Percentiles rank a stretch among this genome's conserved stretches.
These are phyloP conservation scores for Galagoides demidoff DNA, from an alignment of 2,797 vertebrate species.

Conservation along the genomic window DNA sequence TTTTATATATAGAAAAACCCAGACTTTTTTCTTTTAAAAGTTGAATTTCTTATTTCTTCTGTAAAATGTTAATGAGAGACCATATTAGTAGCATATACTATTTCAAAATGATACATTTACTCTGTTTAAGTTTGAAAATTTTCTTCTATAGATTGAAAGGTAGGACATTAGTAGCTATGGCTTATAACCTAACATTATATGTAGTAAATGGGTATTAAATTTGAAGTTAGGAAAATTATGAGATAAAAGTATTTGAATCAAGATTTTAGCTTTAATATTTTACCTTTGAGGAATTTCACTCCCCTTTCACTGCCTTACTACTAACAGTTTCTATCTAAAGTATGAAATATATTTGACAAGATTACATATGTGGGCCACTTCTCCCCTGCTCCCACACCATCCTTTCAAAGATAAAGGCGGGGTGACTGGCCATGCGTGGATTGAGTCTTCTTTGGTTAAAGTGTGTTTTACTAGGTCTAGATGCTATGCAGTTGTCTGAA, in stretches of 20 bases:
- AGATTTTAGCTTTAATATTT: slow-evolving; percentile 24
- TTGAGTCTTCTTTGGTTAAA: neutral
- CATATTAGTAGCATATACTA: neutral
- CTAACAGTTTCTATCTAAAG: slow-evolving; percentile 4
- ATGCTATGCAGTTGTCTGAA: neutral
- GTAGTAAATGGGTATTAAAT: slow-evolving; percentile 25
- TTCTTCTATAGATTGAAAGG: slow-evolving; percentile 33
- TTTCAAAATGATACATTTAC: slow-evolving; percentile 41
- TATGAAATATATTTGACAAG: neutral
- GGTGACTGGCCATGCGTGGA: neutral
- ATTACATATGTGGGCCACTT: neutral
- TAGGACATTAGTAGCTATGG: neutral
- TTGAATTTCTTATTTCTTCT: slow-evolving; percentile 62
- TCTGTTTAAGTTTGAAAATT: slow-evolving; percentile 11
- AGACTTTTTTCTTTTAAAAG: slow-evolving; percentile 57
- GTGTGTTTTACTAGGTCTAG: neutral
- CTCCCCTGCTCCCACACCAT: neutral
- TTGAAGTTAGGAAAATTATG: neutral
- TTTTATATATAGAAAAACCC: slow-evolving; percentile 79
- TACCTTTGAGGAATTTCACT: neutral
- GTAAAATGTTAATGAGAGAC: neutral
- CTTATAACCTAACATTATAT: neutral
- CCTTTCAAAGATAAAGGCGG: neutral
- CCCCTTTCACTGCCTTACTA: neutral
- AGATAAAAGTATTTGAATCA: slow-evolving; percentile 49